Evolutionary conservation across 2,113 vertebrate genomes (phyloP), one percentile per base, ranked within the genome.

Genomic region (Oreochromis aureus): DNA sequence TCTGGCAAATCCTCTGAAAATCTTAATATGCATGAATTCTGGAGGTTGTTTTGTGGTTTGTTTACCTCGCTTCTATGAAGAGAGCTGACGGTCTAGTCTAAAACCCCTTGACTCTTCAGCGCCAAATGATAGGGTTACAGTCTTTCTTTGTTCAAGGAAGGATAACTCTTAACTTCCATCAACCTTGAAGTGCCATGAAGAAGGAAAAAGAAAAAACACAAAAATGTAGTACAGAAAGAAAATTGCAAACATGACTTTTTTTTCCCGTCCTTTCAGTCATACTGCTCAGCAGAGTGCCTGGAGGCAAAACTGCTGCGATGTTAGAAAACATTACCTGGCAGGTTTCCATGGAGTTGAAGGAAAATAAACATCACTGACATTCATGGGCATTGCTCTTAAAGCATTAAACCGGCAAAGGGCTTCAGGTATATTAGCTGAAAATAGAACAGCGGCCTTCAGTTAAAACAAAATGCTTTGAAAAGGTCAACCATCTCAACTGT

Each of bases 101-200:
- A 89, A 90, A 76, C 84, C 84, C 84, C 80, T 55, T 54, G 83
- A 80, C 79, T 88, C 84, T 30, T n/a, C 51, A 6, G 63, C 76
- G 44, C 87, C 91, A 93, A 91, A 93, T 88, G 89, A 94, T 84
- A 85, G 90, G 86, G 90, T 90, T 91, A 82, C 83, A 78, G 85
- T 82, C 85, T 92, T 27, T 87, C 90, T 93, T 91, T 95, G 87
- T 94, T 94, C 90, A 83, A 86, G 59, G 82, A 93, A 73, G 93
- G 87, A 91, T 89, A 92, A 92, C 89, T 90, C 93, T 95, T 91
- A 84, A 89, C 89, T 87, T 90, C 92, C 89, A 88, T 88, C 86
- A 89, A 82, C 84, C 59, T 84, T 78, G 82, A 83, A 12, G 78
- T 89, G 91, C 82, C 91, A 90, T 73, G 79, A 84, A 76, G 32